These are phyloP conservation scores for Machaerirhynchus nigripectus DNA, from an alignment of 2,113 vertebrate species.

Conservation along the genomic window DNA sequence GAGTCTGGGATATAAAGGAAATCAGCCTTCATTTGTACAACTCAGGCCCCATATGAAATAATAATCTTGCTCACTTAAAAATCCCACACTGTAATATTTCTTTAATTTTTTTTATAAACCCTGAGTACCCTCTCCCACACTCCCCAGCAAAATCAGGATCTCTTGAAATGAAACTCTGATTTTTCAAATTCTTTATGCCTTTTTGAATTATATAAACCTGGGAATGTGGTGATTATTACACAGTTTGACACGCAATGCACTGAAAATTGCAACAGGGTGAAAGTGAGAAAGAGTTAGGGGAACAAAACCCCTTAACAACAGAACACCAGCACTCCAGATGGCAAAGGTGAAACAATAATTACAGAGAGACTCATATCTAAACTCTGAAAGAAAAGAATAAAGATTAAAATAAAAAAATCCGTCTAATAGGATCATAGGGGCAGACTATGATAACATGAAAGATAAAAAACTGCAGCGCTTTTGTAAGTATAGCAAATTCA, in stretches of 20 bases:
- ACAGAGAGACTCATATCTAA: neutral
- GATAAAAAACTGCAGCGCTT: accelerated
- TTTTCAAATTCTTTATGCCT: neutral
- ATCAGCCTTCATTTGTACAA: neutral
- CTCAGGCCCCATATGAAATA: neutral
- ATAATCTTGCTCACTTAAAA: neutral
- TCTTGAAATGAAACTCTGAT: neutral
- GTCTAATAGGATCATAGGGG: neutral
- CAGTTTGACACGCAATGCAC: neutral
- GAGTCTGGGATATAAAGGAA: neutral
- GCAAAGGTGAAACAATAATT: neutral
- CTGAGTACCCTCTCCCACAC: accelerated
- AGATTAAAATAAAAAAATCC: neutral
- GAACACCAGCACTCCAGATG: neutral
- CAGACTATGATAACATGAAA: neutral
- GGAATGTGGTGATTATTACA: neutral
- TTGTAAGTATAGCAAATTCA: neutral
- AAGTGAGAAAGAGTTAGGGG: neutral
- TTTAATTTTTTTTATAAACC: neutral
- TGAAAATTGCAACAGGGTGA: neutral
- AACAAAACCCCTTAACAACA: accelerated
- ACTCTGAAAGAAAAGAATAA: neutral
- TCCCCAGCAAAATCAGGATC: neutral
- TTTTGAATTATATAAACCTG: neutral
- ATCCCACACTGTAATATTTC: neutral